Base-by-base conservation (phyloP, 2,888 invertebrate genomes). In the Xestia ashworthii region DNA sequence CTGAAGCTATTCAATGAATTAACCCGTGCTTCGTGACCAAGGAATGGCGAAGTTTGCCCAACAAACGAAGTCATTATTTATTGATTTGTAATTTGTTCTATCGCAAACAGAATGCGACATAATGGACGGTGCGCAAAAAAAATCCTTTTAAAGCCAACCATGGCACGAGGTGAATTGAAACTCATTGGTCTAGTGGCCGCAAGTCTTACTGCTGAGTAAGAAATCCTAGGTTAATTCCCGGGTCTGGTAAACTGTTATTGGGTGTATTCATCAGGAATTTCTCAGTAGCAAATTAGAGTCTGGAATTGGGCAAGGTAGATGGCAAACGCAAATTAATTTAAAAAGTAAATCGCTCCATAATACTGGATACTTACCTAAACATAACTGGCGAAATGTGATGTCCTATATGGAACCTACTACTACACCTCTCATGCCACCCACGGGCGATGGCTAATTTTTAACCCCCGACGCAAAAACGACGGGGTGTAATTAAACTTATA, bases 81-180 rank as follows among this genome's bases (percentile, higher is more conserved):
- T 82, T 84, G 85, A 82, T 85, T 85, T 84, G 64, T 60, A 75
- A 82, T 82, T 82, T 85, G n/a, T 55, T 65, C 44, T 14, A 55
- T 32, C 16, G 85, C 60, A 69, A 75, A 84, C 76, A 69, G 25
- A 68, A 55, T 38, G 64, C 48, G 46, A 70, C 74, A 55, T 48
- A 62, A 41, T 50, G 62, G 19, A 32, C 32, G 44, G 68, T 50
- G 38, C 25, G 72, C 68, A 64, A 79, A 83, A 58, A 44, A 65
- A 32, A 19, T 9, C 0, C 19, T 50, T 68, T 55, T 38, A 48
- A 65, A 46, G 50, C 16, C 44, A 60, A 44, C 38, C 60, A 22
- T 60, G 50, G 11, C 44, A 38, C 25, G 12, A n/a, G 0, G 32
- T 50, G 5, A 12, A 77, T 44, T 32, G 71, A 64, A 58, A 58